Evolutionary conservation across 2,113 vertebrate species (phyloP).

Genomic region (Oryzias celebensis): DNA sequence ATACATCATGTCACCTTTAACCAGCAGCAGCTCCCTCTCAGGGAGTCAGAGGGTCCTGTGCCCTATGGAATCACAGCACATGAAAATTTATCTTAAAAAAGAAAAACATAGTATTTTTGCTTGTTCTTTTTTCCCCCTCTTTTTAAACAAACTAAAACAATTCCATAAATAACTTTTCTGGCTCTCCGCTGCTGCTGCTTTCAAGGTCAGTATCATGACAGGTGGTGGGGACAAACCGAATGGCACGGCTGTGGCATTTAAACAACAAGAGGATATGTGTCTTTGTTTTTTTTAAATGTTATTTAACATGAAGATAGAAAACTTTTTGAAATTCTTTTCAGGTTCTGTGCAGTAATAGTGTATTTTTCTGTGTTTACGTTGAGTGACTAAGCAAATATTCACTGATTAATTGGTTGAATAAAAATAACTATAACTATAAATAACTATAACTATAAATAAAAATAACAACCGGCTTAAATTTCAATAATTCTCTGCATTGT

Average conservation of each 20-base stretch:
- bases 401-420: too few relatives aligned
- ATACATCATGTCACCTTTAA: constrained; percentile 67
- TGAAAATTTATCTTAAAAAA: constrained; percentile 16
- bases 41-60: constrained; percentile 58
- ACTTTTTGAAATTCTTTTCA: too few relatives aligned
- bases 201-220: constrained; percentile 85
- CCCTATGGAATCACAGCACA: constrained; percentile 29
- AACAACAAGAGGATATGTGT: not conserved
- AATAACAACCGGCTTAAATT: too few relatives aligned
- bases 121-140: not conserved
- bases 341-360: too few relatives aligned
- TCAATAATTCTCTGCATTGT: too few relatives aligned
- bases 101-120: not conserved
- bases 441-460: too few relatives aligned
- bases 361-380: too few relatives aligned
- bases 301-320: not conserved
- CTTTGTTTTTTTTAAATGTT: not conserved
- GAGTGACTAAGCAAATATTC: too few relatives aligned
- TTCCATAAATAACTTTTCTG: not conserved
- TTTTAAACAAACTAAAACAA: not conserved
- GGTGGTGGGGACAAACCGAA: constrained; percentile 47
- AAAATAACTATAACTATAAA: too few relatives aligned
- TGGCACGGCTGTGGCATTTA: constrained; percentile 50
- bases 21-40: constrained; percentile 57
- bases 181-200: constrained; percentile 40